Evolutionary conservation across 2,888 invertebrate species (phyloP).

Genomic region (Synanthedon tipuliformis): DNA sequence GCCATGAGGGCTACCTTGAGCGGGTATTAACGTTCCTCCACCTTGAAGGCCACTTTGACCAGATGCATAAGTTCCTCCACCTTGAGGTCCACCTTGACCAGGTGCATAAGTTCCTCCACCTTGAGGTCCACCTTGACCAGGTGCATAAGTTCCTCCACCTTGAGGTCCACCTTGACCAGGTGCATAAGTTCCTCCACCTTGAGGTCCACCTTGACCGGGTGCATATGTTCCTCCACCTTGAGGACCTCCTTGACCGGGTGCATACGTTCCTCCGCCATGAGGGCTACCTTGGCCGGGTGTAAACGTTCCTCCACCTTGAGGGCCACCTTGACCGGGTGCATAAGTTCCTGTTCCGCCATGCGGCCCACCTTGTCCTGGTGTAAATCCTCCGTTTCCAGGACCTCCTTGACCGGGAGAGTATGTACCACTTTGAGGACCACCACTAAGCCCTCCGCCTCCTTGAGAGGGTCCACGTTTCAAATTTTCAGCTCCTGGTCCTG

Average conservation of each 20-base stretch:
- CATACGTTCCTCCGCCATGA: conserved; percentile 1
- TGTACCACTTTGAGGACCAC: not conserved
- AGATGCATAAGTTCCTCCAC: not conserved
- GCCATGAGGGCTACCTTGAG: not conserved
- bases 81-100: conserved; percentile 4
- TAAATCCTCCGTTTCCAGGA: not conserved
- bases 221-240: not conserved
- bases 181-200: not conserved
- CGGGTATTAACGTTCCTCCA: conserved; percentile 1
- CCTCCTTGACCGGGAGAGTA: not conserved
- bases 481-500: conserved; percentile 28
- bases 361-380: conserved; percentile 3
- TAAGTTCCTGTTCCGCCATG: conserved; percentile 2
- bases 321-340: conserved; percentile 4
- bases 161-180: not conserved
- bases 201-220: conserved; percentile 1
- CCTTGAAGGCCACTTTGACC: conserved; percentile 7
- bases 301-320: conserved; percentile 1
- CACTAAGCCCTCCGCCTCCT: not conserved
- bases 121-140: conserved; percentile 2
- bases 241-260: not conserved
- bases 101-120: conserved; percentile 2
- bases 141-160: conserved; percentile 1
- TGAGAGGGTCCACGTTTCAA: conserved; percentile 16
- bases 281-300: conserved; percentile 5